A percentile compares a stretch with the other conserved stretches of the same genome.
phyloP scores from a whole-genome alignment of 1,140 invertebrate genomes.

The Eumaeus atala region DNA sequence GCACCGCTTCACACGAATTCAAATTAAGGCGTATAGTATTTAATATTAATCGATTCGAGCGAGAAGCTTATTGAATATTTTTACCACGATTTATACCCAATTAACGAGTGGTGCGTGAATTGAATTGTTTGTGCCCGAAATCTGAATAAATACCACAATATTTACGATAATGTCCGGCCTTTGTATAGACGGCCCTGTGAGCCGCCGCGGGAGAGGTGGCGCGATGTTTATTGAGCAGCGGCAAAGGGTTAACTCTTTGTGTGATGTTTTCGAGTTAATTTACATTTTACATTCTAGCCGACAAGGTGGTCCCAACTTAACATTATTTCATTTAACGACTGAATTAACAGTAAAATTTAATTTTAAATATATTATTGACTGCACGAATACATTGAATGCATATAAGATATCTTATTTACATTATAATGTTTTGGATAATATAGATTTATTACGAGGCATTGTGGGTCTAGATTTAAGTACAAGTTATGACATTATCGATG shows the following conservation, averaged over 20 bases:
- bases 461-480: too few relatives aligned
- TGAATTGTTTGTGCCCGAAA: constrained; percentile 69
- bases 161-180: constrained; percentile 66
- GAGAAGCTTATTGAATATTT: constrained; percentile 69
- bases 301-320: constrained; percentile 53
- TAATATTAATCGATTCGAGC: constrained; percentile 59
- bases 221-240: constrained; percentile 51
- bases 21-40: constrained; percentile 60
- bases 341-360: constrained; percentile 61
- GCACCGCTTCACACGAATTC: constrained; percentile 53
- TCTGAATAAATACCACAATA: constrained; percentile 70
- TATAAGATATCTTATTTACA: neutral
- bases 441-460: too few relatives aligned
- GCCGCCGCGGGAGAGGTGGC: constrained; percentile 46
- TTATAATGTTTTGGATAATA: too few relatives aligned
- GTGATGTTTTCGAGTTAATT: constrained; percentile 69
- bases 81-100: constrained; percentile 68
- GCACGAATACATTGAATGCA: neutral
- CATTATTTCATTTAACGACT: constrained; percentile 18
- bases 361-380: constrained; percentile 39
- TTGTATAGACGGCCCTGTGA: constrained; percentile 53
- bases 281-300: constrained; percentile 61
- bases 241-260: constrained; percentile 65
- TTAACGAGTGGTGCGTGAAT: constrained; percentile 67
- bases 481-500: too few relatives aligned